Evolutionary conservation across 2,797 vertebrate species (phyloP), one percentile per base, ranked within the genome.

Genomic region (Leptoclinus maculatus): DNA sequence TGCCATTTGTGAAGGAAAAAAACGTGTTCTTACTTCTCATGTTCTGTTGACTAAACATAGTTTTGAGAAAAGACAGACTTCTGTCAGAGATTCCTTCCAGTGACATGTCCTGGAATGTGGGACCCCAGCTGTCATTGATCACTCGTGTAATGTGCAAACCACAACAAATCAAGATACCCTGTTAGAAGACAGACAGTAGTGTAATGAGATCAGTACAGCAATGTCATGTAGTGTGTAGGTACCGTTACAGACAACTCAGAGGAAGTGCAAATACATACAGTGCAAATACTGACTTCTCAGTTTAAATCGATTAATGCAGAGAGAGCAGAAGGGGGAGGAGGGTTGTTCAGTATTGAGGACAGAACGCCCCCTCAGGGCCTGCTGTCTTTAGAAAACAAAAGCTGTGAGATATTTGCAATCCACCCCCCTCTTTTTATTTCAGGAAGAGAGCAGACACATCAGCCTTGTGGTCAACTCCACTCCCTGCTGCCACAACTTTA

Each of bases 361-460:
- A 89, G 56, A 78, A 85, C 88, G 36, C 86, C 88, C 83, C 92
- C 83, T 80, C 83, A 85, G 78, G 84, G 79, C 67, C 86, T 83
- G 76, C 86, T 80, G 84, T 79, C 81, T 88, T 85, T 82, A 80
- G 66, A 88, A 88, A 92, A 88, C 86, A 84, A 88, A 91, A 84
- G 85, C 82, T 84, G 78, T 53, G 71, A 79, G 74, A 82, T 76
- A 69, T 86, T 91, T 91, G 72, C 77, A 65, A 84, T 89, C 76
- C 86, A 76, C 57, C 88, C 79, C 71, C 85, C 66, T 80, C 58
- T 65, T 75, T 86, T 89, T 87, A 89, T 90, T 92, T 90, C 36
- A 32, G 80, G 86, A 83, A 54, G 56, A 80, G 76, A 84, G 78
- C 76, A 84, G 71, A 88, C 75, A 79, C 80, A 78, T 82, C 57